These are phyloP conservation scores for Dinothrombium tinctorium DNA, from an alignment of 1,140 invertebrate species.

Conservation along the genomic window DNA sequence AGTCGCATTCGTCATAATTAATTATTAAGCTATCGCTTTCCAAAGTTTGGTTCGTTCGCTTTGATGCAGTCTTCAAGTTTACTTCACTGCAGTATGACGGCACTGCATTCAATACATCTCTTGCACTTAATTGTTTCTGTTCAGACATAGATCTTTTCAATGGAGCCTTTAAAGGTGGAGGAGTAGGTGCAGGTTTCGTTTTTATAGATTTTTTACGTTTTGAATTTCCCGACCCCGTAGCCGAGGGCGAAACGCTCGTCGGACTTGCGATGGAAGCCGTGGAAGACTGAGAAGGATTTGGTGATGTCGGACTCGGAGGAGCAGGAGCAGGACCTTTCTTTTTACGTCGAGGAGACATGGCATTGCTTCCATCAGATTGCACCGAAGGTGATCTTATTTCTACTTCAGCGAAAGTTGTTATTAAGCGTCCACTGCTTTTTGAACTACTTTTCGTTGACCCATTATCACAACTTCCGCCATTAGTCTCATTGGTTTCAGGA, in stretches of 20 bases:
- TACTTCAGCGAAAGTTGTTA: constrained; percentile 1
- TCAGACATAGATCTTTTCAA: constrained; percentile 10
- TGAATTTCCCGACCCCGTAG: no score
- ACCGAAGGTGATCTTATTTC: constrained; percentile 6
- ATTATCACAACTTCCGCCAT: neutral
- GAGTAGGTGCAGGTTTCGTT: neutral
- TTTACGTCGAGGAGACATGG: constrained; percentile 15
- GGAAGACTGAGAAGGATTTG: neutral
- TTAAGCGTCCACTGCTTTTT: constrained; percentile 4
- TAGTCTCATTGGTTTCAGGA: neutral
- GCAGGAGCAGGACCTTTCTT: constrained; percentile 33
- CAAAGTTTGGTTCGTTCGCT: neutral
- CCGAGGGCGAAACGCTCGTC: no score
- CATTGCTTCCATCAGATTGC: neutral
- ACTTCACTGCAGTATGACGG: constrained; percentile 8
- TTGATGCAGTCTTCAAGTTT: neutral
- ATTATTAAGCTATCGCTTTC: neutral
- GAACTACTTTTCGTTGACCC: neutral
- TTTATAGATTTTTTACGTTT: neutral
- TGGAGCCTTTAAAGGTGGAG: neutral
- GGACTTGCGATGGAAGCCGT: neutral
- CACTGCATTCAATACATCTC: constrained; percentile 7
- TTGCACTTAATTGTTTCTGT: constrained; percentile 11
- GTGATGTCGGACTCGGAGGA: constrained; percentile 23
- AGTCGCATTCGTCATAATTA: neutral